Evolutionary conservation across 1,140 invertebrate species (phyloP).

Genomic region (Vanessa atalanta): DNA sequence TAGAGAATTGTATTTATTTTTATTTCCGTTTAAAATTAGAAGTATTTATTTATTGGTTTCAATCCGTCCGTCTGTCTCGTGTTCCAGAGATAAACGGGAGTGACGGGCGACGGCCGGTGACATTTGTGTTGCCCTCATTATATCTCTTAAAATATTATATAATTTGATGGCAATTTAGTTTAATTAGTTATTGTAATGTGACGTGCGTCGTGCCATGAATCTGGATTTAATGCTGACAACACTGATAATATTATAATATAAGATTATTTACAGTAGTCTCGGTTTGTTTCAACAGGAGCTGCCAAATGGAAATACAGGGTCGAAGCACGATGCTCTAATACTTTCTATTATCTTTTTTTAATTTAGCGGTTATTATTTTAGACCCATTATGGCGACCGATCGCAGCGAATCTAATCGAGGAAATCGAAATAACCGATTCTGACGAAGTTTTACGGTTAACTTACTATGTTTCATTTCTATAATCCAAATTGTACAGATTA

Average conservation of each 20-base stretch:
- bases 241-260: background rate
- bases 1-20: background rate
- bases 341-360: no score
- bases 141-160: background rate
- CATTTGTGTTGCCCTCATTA: background rate
- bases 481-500: no score
- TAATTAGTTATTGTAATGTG: slow-evolving; percentile 9
- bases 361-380: no score
- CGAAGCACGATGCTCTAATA: no score
- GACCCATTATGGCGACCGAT: no score
- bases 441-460: no score
- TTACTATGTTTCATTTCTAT: no score
- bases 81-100: background rate
- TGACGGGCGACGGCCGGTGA: background rate
- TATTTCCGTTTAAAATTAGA: background rate
- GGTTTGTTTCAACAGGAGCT: no score
- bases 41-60: background rate
- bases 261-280: background rate
- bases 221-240: background rate
- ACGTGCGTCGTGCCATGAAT: background rate
- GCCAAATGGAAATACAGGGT: no score
- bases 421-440: no score
- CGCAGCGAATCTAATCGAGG: no score
- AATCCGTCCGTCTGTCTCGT: slow-evolving; percentile 2
- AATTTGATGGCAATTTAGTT: slow-evolving; percentile 1